Evolutionary conservation across 2,888 invertebrate species (phyloP).

Genomic region (Epinotia brunnichana): DNA sequence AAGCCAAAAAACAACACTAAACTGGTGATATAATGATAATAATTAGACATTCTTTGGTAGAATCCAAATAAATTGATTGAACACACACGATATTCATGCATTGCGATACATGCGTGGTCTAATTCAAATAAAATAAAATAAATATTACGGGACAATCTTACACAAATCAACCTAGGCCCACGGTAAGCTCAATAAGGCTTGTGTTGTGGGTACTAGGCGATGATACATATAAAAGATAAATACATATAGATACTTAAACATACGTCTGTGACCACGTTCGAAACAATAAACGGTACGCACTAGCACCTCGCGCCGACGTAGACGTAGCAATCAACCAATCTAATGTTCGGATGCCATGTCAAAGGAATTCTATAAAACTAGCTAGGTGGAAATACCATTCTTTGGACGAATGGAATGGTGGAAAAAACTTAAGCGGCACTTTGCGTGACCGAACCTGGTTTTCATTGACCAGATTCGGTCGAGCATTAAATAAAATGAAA

Average conservation of each 20-base stretch:
- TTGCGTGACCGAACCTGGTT: constrained; percentile 76
- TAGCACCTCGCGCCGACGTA: constrained; percentile 50
- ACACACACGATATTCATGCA: not conserved
- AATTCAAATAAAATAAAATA: no score
- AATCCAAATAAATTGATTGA: no score
- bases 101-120: not conserved
- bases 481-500: constrained; percentile 43
- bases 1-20: no score
- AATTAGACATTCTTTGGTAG: no score
- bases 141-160: no score
- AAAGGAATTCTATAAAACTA: constrained; percentile 75
- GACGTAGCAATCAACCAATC: constrained; percentile 73
- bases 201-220: no score
- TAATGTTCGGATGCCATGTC: constrained; percentile 81
- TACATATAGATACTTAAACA: no score
- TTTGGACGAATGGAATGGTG: constrained; percentile 57
- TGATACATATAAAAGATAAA: no score
- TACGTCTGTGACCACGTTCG: constrained; percentile 41
- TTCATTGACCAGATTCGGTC: constrained; percentile 69
- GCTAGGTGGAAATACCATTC: constrained; percentile 60
- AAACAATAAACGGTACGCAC: constrained; percentile 56
- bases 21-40: no score
- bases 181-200: no score
- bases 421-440: constrained; percentile 76
- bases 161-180: no score